phyloP scores from a whole-genome alignment of 2,888 invertebrate genomes.

The Drosophila setosimentum region DNA sequence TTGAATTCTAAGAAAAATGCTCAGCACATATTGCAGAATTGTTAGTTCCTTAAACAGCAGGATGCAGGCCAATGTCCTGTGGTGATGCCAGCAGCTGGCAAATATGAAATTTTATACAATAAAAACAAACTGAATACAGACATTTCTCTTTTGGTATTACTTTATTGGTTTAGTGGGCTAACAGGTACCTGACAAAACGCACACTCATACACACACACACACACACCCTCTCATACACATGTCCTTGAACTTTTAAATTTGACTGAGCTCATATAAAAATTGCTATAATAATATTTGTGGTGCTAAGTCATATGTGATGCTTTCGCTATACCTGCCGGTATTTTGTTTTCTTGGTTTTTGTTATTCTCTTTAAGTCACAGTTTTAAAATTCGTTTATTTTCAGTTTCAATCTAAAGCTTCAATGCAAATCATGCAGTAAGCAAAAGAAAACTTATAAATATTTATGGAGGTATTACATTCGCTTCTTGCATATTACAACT shows the following conservation, averaged over 20 bases:
- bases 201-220: slow-evolving; percentile 4
- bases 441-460: slow-evolving; percentile 28
- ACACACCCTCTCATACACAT: not conserved
- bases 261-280: slow-evolving; percentile 23
- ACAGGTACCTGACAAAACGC: slow-evolving; percentile 23
- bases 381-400: slow-evolving; percentile 25
- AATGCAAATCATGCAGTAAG: slow-evolving; percentile 18
- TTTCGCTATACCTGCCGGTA: not conserved
- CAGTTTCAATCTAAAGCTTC: slow-evolving; percentile 14
- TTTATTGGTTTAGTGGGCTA: slow-evolving; percentile 6
- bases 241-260: slow-evolving; percentile 61
- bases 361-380: slow-evolving; percentile 2
- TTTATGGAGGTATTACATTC: slow-evolving; percentile 11
- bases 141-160: slow-evolving; percentile 6
- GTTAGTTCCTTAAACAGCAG: slow-evolving; percentile 26
- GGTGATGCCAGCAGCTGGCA: slow-evolving; percentile 20
- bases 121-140: slow-evolving; percentile 17
- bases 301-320: not conserved
- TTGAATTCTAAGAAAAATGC: slow-evolving; percentile 29
- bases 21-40: slow-evolving; percentile 27
- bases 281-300: slow-evolving; percentile 9
- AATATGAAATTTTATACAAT: slow-evolving; percentile 46
- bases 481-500: slow-evolving; percentile 6
- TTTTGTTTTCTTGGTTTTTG: not conserved
- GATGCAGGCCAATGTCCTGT: slow-evolving; percentile 21